Percentiles rank a stretch among this genome's conserved stretches.
These are phyloP conservation scores for Leucania comma DNA, from an alignment of 2,888 invertebrate genomes.

Conservation along the genomic window DNA sequence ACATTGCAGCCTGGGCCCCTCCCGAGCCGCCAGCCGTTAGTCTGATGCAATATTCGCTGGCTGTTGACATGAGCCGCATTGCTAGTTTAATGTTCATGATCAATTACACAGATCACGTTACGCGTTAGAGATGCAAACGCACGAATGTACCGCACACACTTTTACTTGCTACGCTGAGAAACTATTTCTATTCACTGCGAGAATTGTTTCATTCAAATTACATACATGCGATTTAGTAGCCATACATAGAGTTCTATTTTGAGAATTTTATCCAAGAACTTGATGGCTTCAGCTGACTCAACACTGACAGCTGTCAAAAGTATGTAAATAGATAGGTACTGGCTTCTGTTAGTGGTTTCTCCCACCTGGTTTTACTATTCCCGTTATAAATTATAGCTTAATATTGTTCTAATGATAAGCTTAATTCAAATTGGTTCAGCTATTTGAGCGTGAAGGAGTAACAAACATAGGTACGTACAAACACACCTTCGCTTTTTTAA, in stretches of 20 bases:
- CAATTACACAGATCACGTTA: slow-evolving; percentile 41
- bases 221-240: not conserved
- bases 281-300: not conserved
- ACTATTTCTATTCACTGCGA: not conserved
- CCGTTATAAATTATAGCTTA: too few relatives aligned
- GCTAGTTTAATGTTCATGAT: slow-evolving; percentile 32
- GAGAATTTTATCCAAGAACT: not conserved
- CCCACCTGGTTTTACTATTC: too few relatives aligned
- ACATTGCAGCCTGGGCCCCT: slow-evolving; percentile 18
- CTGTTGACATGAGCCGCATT: slow-evolving; percentile 34
- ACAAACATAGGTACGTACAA: too few relatives aligned
- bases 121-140: slow-evolving; percentile 18
- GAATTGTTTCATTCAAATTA: slow-evolving; percentile 4
- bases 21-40: slow-evolving; percentile 15
- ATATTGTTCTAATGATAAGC: too few relatives aligned
- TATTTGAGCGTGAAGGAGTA: too few relatives aligned
- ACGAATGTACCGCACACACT: slow-evolving; percentile 39
- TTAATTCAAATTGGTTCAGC: too few relatives aligned
- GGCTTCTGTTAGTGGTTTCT: too few relatives aligned
- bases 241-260: not conserved
- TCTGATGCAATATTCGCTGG: slow-evolving; percentile 59
- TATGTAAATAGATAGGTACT: not conserved
- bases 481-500: too few relatives aligned
- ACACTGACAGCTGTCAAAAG: not conserved
- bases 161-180: slow-evolving; percentile 33